phyloP scores from a whole-genome alignment of 1,140 invertebrate genomes.

The Bombus waltoni region DNA sequence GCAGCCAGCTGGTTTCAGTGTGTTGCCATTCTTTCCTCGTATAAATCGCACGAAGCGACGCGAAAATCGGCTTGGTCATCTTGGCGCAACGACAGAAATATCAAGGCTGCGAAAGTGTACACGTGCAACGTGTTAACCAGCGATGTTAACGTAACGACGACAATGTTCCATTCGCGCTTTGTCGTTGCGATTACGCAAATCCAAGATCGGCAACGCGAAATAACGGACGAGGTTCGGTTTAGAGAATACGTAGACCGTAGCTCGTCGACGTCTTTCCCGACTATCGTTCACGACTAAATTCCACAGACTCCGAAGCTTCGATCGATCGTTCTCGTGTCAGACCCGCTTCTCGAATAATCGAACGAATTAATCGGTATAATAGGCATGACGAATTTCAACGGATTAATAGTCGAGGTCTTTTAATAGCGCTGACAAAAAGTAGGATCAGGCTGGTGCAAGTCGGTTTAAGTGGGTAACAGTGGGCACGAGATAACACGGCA shows the following conservation, averaged over 20 bases:
- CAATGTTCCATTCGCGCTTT: constrained; percentile 57
- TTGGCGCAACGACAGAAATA: constrained; percentile 54
- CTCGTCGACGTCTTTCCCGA: neutral
- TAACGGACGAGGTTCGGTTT: neutral
- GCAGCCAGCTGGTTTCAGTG: no score
- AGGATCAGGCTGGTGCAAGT: constrained; percentile 18
- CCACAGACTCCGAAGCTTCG: neutral
- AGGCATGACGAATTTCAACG: neutral
- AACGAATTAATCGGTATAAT: neutral
- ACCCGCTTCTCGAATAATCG: neutral
- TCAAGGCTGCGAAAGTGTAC: constrained; percentile 53
- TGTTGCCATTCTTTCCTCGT: no score
- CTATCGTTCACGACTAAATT: neutral
- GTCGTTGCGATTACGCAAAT: constrained; percentile 55
- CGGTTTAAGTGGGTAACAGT: constrained; percentile 47
- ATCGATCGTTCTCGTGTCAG: neutral
- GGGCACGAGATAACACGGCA: constrained; percentile 48
- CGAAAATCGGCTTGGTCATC: constrained; percentile 64
- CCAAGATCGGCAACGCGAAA: constrained; percentile 50
- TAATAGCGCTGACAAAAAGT: constrained; percentile 9
- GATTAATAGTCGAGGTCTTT: neutral
- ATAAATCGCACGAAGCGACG: constrained; percentile 1
- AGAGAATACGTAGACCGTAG: neutral
- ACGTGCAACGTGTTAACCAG: constrained; percentile 40
- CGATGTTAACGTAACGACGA: constrained; percentile 36